phyloP scores from a whole-genome alignment of 2,888 invertebrate species.

The Lasioglossum oenotherae region DNA sequence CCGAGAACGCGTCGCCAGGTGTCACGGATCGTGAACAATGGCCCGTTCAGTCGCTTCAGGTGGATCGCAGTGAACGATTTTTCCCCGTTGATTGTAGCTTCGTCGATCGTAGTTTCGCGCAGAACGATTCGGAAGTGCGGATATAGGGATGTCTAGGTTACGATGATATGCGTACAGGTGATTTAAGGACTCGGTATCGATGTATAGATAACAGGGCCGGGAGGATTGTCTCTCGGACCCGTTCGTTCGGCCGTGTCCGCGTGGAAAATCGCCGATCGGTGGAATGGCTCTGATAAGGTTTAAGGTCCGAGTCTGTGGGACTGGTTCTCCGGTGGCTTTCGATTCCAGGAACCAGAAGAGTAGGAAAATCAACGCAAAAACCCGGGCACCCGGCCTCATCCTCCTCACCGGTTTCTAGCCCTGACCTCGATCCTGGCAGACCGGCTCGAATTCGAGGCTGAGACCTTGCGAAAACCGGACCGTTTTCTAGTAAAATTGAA shows the following conservation, averaged over 20 bases:
- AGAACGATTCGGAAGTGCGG: slow-evolving; percentile 1
- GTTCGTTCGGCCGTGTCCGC: slow-evolving; percentile 37
- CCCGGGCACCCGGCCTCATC: slow-evolving; percentile 41
- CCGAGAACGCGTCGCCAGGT: background rate
- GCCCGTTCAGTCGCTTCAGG: background rate
- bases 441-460: slow-evolving; percentile 44
- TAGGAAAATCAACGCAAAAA: slow-evolving; percentile 58
- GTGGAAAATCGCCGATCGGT: slow-evolving; percentile 61
- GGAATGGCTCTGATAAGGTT: slow-evolving; percentile 18
- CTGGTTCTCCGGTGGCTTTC: slow-evolving; percentile 58
- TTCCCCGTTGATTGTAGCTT: background rate
- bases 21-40: background rate
- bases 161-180: background rate
- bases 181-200: background rate
- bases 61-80: background rate
- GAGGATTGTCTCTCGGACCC: background rate
- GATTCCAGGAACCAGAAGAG: slow-evolving; percentile 56
- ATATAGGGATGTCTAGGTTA: background rate
- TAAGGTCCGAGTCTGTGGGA: background rate
- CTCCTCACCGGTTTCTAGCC: slow-evolving; percentile 55
- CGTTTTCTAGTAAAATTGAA: background rate
- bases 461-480: background rate
- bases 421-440: slow-evolving; percentile 49
- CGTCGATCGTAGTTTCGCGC: background rate
- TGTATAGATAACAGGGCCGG: background rate